Conservation (phyloP, 1,140 invertebrate genomes). For the Lineus longissimus region DNA sequence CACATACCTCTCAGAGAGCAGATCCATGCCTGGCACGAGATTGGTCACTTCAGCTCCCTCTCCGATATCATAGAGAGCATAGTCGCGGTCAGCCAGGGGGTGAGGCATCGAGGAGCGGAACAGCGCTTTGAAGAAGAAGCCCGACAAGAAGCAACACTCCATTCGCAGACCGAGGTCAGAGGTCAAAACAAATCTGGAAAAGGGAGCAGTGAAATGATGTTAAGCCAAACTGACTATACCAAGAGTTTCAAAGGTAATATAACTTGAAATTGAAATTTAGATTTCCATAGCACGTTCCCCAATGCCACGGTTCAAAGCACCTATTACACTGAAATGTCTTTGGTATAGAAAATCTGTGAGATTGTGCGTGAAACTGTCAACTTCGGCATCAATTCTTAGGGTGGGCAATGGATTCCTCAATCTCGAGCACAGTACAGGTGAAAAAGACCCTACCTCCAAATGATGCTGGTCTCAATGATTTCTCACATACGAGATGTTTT, state of each 20-base stretch:
- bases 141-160: conserved; percentile 49
- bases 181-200: conserved; percentile 44
- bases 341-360: too few species aligned
- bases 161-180: conserved; percentile 42
- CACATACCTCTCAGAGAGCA: conserved; percentile 42
- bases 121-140: conserved; percentile 50
- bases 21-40: conserved; percentile 48
- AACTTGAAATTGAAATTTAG: too few species aligned
- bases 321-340: too few species aligned
- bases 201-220: conserved; percentile 9
- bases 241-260: background rate
- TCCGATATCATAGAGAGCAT: conserved; percentile 48
- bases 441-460: too few species aligned
- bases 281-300: too few species aligned
- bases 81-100: conserved; percentile 49
- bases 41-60: conserved; percentile 47
- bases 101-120: conserved; percentile 50
- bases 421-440: too few species aligned
- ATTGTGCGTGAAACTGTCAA: background rate
- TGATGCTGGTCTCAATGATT: too few species aligned
- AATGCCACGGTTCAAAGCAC: conserved; percentile 1
- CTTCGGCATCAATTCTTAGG: too few species aligned
- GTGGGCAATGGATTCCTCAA: too few species aligned
- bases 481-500: too few species aligned
- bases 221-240: background rate